Evolutionary conservation across 1,140 invertebrate species (phyloP).

Genomic region (Hylyphantes graminicola): DNA sequence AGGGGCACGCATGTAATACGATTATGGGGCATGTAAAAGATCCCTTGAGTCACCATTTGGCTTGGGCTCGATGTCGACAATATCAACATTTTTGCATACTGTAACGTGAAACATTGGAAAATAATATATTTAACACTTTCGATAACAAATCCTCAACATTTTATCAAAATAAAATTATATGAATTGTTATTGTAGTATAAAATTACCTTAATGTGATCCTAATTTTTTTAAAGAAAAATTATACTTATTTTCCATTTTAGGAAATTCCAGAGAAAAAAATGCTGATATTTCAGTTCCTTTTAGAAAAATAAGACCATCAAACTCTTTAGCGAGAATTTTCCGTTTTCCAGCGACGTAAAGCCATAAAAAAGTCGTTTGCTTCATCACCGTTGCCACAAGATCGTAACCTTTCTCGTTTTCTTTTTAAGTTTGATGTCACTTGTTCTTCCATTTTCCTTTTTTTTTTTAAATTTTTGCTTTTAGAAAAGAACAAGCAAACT

Average conservation of each 20-base stretch:
- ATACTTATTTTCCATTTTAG: not conserved
- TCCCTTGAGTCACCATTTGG: too few species aligned
- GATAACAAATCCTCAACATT: too few species aligned
- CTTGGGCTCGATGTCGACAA: too few species aligned
- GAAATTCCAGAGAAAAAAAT: slow-evolving; percentile 1
- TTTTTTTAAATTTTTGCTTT: not conserved
- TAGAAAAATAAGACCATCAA: slow-evolving; percentile 23
- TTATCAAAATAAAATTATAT: too few species aligned
- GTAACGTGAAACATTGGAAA: too few species aligned
- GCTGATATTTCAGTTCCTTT: slow-evolving; percentile 4
- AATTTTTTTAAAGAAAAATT: not conserved
- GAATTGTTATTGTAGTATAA: too few species aligned
- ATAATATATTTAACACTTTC: too few species aligned
- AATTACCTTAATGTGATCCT: not conserved
- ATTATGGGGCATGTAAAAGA: too few species aligned
- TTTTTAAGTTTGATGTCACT: slow-evolving; percentile 25
- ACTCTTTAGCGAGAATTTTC: slow-evolving; percentile 15
- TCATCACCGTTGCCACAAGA: slow-evolving; percentile 20
- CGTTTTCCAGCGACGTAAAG: not conserved
- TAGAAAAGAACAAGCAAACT: not conserved
- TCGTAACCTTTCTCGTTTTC: slow-evolving; percentile 18
- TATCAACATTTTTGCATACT: too few species aligned
- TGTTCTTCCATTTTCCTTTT: slow-evolving; percentile 10
- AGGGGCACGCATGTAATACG: too few species aligned
- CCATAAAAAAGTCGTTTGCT: slow-evolving; percentile 33